Percentiles rank a stretch among this genome's conserved stretches.
Evolutionary conservation across 2,888 invertebrate species (phyloP).

Genomic region (Pinctada fucata): DNA sequence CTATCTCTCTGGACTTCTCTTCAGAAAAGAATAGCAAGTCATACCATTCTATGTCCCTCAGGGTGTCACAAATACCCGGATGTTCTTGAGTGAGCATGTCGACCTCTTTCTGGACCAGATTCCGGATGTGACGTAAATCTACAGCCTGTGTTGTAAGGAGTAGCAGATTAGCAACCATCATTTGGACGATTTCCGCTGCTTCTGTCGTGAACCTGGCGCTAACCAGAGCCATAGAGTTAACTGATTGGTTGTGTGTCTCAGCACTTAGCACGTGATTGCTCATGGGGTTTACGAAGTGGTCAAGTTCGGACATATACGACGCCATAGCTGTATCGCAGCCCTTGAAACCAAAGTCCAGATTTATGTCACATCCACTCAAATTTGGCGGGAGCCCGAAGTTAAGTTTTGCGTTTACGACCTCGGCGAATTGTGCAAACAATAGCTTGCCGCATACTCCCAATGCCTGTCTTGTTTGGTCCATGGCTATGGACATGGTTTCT

Average conservation of each 20-base stretch:
- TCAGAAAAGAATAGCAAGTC: conserved; percentile 25
- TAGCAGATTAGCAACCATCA: conserved; percentile 52
- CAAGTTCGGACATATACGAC: conserved; percentile 58
- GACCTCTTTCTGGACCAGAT: conserved; percentile 19
- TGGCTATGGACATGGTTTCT: conserved; percentile 28
- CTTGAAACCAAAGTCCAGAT: conserved; percentile 60
- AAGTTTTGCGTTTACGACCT: conserved; percentile 53
- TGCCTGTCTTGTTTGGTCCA: conserved; percentile 60
- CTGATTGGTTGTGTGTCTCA: conserved; percentile 62
- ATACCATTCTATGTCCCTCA: conserved; percentile 27
- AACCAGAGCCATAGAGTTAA: conserved; percentile 61
- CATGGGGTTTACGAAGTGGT: conserved; percentile 54
- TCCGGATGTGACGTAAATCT: conserved; percentile 30
- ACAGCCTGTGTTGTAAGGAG: conserved; percentile 15
- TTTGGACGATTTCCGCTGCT: conserved; percentile 52
- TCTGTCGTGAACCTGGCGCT: conserved; percentile 44
- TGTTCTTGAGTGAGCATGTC: conserved; percentile 1
- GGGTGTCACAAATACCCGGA: background rate
- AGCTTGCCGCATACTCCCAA: conserved; percentile 61
- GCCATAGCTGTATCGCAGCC: conserved; percentile 60
- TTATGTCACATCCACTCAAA: conserved; percentile 52
- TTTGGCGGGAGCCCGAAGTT: conserved; percentile 60
- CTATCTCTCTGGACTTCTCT: background rate
- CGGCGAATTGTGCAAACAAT: conserved; percentile 58
- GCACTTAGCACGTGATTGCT: conserved; percentile 61